Evolutionary conservation across 2,888 invertebrate genomes (phyloP).

Genomic region (Arctia plantaginis): DNA sequence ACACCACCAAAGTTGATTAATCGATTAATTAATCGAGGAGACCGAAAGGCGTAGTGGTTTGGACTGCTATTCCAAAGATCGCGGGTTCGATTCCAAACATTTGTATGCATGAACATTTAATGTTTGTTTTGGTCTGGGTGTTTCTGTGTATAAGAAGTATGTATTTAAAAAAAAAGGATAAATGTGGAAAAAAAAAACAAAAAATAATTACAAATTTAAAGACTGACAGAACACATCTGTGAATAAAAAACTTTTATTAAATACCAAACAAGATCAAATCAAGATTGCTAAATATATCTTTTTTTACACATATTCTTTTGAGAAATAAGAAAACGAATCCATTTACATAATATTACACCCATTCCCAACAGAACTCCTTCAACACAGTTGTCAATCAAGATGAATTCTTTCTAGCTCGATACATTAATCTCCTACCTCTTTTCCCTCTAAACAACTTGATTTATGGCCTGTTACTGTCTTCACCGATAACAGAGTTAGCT

Average conservation of each 20-base stretch:
- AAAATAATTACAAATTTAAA: neutral
- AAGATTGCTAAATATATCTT: neutral
- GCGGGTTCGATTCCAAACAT: no score
- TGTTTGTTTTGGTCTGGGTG: no score
- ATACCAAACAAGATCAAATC: neutral
- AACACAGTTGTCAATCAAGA: conserved; percentile 20
- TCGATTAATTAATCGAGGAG: no score
- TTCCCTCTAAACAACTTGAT: conserved; percentile 14
- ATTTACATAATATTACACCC: conserved; percentile 2
- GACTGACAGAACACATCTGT: neutral
- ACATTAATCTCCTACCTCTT: conserved; percentile 12
- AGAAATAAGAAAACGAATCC: neutral
- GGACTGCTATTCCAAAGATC: no score
- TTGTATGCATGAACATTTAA: no score
- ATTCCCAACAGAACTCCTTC: neutral
- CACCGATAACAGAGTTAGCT: conserved; percentile 12
- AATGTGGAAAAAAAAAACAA: no score
- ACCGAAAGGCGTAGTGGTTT: no score
- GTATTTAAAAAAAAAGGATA: no score
- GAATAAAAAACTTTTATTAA: neutral
- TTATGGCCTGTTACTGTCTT: conserved; percentile 15
- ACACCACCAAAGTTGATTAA: neutral
- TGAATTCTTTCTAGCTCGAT: conserved; percentile 5
- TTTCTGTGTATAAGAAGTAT: no score
- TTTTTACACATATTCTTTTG: neutral